Percentiles rank a stretch among this genome's conserved stretches.
These are phyloP conservation scores for Zalophus californianus DNA, from an alignment of 2,797 vertebrate genomes.

Conservation along the genomic window DNA sequence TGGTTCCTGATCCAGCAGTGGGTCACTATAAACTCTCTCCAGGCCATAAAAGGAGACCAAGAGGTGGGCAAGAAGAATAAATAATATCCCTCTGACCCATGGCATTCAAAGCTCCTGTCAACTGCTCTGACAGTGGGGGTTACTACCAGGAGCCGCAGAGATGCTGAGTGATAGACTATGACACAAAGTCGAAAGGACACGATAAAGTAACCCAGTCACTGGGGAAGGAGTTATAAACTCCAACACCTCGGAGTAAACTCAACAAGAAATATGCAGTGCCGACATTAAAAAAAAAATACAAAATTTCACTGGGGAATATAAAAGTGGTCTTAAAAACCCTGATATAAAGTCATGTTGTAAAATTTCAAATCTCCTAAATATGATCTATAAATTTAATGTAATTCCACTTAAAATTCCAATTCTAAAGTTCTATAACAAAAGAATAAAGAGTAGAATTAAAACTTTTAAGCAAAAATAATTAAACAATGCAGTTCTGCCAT, in stretches of 20 bases:
- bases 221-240: slow-evolving; percentile 30
- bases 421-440: background rate
- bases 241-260: background rate
- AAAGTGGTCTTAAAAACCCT: background rate
- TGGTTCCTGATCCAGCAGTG: background rate
- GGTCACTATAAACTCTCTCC: slow-evolving; percentile 25
- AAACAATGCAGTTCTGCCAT: background rate
- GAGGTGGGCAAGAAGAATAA: slow-evolving; percentile 28
- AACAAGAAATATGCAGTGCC: background rate
- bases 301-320: background rate
- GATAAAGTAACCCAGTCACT: background rate
- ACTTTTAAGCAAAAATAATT: background rate
- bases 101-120: background rate
- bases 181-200: background rate
- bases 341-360: background rate
- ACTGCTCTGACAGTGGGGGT: background rate
- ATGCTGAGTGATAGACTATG: background rate
- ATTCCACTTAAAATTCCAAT: slow-evolving; percentile 3
- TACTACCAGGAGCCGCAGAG: background rate
- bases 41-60: background rate
- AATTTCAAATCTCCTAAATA: slow-evolving; percentile 10
- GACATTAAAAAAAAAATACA: background rate
- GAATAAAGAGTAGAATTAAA: slow-evolving; percentile 6
- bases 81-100: background rate
- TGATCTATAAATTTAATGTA: background rate